Evolutionary conservation across 1,140 invertebrate species (phyloP).

Genomic region (Neoseiulus cucumeris): DNA sequence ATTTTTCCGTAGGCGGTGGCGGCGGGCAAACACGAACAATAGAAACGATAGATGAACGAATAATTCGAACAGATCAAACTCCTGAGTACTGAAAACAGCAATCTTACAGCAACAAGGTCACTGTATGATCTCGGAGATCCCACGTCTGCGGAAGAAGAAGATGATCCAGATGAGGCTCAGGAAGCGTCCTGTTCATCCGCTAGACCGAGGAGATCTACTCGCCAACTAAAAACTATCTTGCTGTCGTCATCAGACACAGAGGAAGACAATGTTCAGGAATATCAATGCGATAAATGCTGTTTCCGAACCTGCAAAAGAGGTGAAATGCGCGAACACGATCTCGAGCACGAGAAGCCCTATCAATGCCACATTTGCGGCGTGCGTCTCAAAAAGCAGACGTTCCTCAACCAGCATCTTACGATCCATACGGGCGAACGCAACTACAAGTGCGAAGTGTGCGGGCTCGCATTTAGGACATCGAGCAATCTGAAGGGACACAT

Average conservation of each 20-base stretch:
- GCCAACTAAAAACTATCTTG: background rate
- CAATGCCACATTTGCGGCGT: background rate
- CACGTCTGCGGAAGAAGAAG: too few species aligned
- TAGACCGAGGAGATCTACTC: background rate
- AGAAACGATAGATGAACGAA: too few species aligned
- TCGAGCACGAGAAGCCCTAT: background rate
- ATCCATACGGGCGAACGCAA: conserved; percentile 15
- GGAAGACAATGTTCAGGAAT: background rate
- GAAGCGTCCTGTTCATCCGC: too few species aligned
- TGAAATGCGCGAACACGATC: background rate
- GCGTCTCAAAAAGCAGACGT: background rate
- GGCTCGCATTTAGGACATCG: conserved; percentile 9
- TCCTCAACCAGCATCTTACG: background rate
- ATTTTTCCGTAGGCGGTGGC: too few species aligned
- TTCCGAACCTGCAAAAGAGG: background rate
- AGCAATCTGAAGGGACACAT: conserved; percentile 13
- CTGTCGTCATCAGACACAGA: background rate
- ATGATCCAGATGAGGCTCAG: too few species aligned
- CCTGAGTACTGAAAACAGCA: too few species aligned
- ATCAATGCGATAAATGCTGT: conserved; percentile 3
- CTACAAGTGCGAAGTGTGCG: conserved; percentile 14
- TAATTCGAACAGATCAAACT: too few species aligned
- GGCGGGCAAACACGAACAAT: too few species aligned
- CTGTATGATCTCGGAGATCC: too few species aligned
- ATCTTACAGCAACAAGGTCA: too few species aligned